Evolutionary conservation across 2,797 vertebrate species (phyloP).

Genomic region (Periparus ater): DNA sequence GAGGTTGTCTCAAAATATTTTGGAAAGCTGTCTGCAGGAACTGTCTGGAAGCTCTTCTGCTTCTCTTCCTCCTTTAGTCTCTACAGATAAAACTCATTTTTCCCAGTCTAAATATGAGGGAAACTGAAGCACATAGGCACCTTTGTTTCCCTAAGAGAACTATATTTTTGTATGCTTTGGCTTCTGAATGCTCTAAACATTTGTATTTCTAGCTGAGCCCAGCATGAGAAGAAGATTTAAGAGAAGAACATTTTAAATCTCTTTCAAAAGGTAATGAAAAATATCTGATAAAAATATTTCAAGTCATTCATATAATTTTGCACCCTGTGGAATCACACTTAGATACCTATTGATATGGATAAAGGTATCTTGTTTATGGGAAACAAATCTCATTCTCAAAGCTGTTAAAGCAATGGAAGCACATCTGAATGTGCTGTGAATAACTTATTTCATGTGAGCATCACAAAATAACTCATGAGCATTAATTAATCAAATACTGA

Average conservation of each 20-base stretch:
- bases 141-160: neutral
- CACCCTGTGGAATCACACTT: neutral
- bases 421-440: neutral
- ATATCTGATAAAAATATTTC: neutral
- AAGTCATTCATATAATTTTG: neutral
- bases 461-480: neutral
- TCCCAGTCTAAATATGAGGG: neutral
- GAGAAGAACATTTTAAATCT: neutral
- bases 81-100: neutral
- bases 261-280: neutral
- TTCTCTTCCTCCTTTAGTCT: neutral
- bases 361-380: constrained; percentile 1
- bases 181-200: neutral
- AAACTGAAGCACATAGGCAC: neutral
- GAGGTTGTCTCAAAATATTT: neutral
- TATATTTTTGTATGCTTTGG: neutral
- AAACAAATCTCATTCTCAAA: constrained; percentile 11
- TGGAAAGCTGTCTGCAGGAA: neutral
- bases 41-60: neutral
- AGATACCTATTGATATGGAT: neutral
- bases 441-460: neutral
- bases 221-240: neutral
- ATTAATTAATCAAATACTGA: constrained; percentile 46
- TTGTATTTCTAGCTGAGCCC: neutral
- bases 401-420: neutral